Base-by-base conservation (phyloP, 2,797 vertebrate species). In the Lacerta viridis region DNA sequence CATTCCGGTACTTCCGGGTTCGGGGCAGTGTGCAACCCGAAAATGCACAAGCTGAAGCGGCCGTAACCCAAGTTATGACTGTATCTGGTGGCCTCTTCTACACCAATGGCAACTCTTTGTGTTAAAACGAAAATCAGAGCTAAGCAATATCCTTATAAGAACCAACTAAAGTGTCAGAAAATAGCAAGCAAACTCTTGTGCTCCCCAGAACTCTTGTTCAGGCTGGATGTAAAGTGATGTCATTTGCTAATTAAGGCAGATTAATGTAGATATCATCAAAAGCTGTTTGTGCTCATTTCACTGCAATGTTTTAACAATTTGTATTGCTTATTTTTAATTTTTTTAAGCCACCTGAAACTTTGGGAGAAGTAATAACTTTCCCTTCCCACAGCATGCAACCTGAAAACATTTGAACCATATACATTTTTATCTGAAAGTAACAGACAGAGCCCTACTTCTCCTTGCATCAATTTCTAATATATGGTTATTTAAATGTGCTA, bases 41-140 rank as follows among this genome's bases (percentile, higher is more conserved):
- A 33, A 33, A 33, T 33, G 33, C 33, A 33, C 33, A 33, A 33
- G 33, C 33, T 33, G 33, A 33, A 33, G 33, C 33, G 33, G 33
- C 33, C 33, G 33, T 33, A 33, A 33, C 33, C 33, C 33, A 33
- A 33, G 33, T 33, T 33, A 33, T 33, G 33, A 33, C 33, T 33
- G 33, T 8, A 75, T 82, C 39, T 0, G 0, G 18, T 0, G 33
- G 27, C 23, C 69, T 3, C 9, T 71, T n/a, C 59, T 4, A 59
- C n/a, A 69, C 25, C 27, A 18, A 0, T 66, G 79, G 39, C 87
- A 41, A 68, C 0, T 0, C 6, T 84, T 39, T 43, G 11, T 33
- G n/a, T 72, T 23, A 61, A 29, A 61, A 11, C 8, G 5, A 15
- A 46, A 25, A 77, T 77, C 41, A 46, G 41, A 29, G 23, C 9